Percentiles rank a stretch among this genome's conserved stretches.
These are phyloP conservation scores for Leptocoma aspasia DNA, from an alignment of 2,113 vertebrate genomes.

Conservation along the genomic window DNA sequence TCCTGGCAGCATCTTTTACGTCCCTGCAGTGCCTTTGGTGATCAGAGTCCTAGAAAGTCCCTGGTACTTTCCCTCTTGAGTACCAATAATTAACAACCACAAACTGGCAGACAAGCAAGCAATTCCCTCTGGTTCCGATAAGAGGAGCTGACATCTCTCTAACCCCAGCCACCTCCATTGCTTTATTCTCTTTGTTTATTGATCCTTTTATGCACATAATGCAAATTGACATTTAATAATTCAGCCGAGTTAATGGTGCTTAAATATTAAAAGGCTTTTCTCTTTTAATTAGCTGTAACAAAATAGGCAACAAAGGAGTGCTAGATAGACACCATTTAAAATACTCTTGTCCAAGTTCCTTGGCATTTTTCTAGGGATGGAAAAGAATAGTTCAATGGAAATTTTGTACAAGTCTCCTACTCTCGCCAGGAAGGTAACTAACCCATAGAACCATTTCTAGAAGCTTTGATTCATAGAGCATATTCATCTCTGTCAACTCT, in stretches of 20 bases:
- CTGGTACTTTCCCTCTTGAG: neutral
- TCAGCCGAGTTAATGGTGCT: conserved; percentile 73
- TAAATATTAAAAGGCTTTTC: conserved; percentile 77
- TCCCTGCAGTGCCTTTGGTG: neutral
- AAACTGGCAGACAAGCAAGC: neutral
- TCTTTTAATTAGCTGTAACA: conserved; percentile 75
- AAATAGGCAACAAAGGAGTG: conserved; percentile 58
- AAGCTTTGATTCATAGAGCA: neutral
- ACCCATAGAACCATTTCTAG: neutral
- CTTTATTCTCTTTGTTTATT: conserved; percentile 68
- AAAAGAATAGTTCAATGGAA: neutral
- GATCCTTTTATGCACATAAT: conserved; percentile 74
- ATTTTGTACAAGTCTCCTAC: neutral
- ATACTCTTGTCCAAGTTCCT: neutral
- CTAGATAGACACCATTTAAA: conserved; percentile 34
- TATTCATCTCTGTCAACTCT: conserved; percentile 24
- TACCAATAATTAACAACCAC: conserved; percentile 19
- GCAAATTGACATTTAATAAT: conserved; percentile 80
- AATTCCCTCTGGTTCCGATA: conserved; percentile 24
- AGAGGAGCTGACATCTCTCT: conserved; percentile 53
- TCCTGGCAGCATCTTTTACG: conserved; percentile 8
- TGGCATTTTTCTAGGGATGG: neutral
- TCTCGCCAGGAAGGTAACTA: neutral
- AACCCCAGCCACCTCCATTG: neutral
- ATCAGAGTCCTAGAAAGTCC: neutral